Conservation (phyloP, 1,140 invertebrate species). For the Tribolium madens region DNA sequence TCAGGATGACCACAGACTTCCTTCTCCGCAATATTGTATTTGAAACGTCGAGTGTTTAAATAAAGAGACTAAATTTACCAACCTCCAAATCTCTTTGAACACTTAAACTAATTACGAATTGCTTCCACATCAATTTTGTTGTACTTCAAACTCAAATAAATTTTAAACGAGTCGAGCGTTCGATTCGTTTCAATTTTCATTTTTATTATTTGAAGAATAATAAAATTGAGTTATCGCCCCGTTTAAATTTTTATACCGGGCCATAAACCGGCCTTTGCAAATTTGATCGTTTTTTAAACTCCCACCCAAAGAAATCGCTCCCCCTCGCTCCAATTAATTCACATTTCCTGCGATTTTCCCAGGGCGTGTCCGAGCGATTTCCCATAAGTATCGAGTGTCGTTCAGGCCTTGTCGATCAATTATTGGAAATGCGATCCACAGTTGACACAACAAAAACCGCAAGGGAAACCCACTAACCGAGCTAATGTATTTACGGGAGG, state of each 20-base stretch:
- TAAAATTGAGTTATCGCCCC: background rate
- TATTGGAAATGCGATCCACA: conserved; percentile 23
- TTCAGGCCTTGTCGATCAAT: conserved; percentile 17
- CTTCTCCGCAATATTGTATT: conserved; percentile 4
- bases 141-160: background rate
- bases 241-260: background rate
- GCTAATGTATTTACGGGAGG: conserved; percentile 20
- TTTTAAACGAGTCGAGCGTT: background rate
- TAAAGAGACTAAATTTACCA: background rate
- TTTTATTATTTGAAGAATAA: background rate
- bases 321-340: background rate
- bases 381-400: conserved; percentile 35
- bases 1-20: conserved; percentile 39
- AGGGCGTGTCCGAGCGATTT: conserved; percentile 30
- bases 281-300: too few relatives aligned
- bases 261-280: background rate
- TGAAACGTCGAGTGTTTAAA: background rate
- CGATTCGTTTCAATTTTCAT: background rate
- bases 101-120: background rate
- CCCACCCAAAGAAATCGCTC: too few relatives aligned
- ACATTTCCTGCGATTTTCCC: conserved; percentile 14
- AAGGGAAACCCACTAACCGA: conserved; percentile 28
- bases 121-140: background rate
- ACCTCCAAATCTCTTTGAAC: background rate
- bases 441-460: conserved; percentile 36